These are phyloP conservation scores for Periphyllus acericola DNA, from an alignment of 2,888 invertebrate species.

Conservation along the genomic window DNA sequence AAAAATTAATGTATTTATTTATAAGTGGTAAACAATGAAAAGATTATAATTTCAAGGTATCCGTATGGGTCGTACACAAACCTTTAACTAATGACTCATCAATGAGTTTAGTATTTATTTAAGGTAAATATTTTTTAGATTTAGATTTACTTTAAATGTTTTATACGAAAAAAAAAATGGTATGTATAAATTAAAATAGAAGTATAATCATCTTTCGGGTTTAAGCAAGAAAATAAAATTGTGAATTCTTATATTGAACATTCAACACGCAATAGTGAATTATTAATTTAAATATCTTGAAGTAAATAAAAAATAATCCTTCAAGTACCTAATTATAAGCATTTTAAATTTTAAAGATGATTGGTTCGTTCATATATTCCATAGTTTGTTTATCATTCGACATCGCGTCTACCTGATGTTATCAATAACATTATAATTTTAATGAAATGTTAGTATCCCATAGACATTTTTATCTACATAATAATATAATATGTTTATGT, in stretches of 20 bases:
- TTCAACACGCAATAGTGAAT: not conserved
- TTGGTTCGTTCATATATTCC: too few species aligned
- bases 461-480: too few species aligned
- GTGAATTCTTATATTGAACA: not conserved
- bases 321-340: too few species aligned
- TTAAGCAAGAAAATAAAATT: not conserved
- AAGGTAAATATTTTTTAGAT: slow-evolving; percentile 6
- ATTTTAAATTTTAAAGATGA: too few species aligned
- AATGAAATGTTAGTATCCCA: too few species aligned
- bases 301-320: too few species aligned
- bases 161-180: not conserved
- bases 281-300: not conserved
- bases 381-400: too few species aligned
- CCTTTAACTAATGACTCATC: slow-evolving; percentile 6
- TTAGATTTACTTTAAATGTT: not conserved
- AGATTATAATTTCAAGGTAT: slow-evolving; percentile 38
- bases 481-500: too few species aligned
- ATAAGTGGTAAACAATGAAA: not conserved
- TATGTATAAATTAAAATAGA: not conserved
- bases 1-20: not conserved
- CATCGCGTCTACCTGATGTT: too few species aligned
- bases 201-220: not conserved
- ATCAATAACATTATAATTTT: too few species aligned
- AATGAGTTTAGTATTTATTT: not conserved
- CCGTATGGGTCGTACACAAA: not conserved